Percentiles rank a stretch among this genome's conserved stretches.
Conservation (phyloP, 53 echinoderm and acorn worm genomes). For the Luidia sarsii region DNA sequence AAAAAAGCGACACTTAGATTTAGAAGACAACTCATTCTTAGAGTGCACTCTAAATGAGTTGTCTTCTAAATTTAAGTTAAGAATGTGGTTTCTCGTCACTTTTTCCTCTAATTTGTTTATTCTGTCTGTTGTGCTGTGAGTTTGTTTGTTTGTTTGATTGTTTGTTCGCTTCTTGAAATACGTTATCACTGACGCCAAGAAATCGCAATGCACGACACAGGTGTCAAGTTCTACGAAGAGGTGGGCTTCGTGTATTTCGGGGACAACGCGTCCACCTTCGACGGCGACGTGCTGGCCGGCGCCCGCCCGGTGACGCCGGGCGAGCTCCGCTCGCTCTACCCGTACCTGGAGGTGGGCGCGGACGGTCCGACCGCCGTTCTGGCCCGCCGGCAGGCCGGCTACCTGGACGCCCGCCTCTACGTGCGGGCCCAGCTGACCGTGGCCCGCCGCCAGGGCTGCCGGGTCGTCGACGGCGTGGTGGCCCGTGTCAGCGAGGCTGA, state of each 20-base stretch:
- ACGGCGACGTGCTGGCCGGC: not conserved
- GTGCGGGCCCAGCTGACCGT: constrained; percentile 38
- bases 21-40: too few relatives aligned
- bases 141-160: too few relatives aligned
- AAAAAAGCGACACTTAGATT: too few relatives aligned
- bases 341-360: constrained; percentile 36
- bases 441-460: constrained; percentile 51
- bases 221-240: constrained; percentile 53
- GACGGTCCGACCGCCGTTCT: constrained; percentile 24
- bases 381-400: constrained; percentile 9
- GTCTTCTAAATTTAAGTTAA: too few relatives aligned
- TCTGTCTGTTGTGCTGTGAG: too few relatives aligned
- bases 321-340: not conserved
- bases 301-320: not conserved
- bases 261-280: not conserved
- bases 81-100: too few relatives aligned
- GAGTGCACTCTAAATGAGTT: too few relatives aligned
- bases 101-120: too few relatives aligned
- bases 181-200: too few relatives aligned
- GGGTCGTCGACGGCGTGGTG: constrained; percentile 31
- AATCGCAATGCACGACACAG: too few relatives aligned
- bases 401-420: constrained; percentile 39
- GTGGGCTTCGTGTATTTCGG: constrained; percentile 37
- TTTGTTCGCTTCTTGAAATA: too few relatives aligned
- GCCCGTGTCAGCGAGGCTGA: constrained; percentile 5